Evolutionary conservation across 2,888 invertebrate species (phyloP).

Genomic region (Eulithis prunata): DNA sequence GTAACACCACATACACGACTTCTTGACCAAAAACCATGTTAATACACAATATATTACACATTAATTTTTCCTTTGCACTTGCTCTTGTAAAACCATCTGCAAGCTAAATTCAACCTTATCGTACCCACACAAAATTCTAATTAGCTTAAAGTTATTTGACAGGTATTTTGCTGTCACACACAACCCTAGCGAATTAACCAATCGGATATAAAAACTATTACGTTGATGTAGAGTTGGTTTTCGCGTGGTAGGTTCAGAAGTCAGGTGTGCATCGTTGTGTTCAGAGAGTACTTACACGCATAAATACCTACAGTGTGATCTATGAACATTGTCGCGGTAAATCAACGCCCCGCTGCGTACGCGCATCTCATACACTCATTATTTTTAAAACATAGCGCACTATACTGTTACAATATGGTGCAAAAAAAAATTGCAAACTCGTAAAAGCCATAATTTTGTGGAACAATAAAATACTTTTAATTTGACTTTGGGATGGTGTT

Average conservation of each 20-base stretch:
- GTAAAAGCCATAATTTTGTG: constrained; percentile 32
- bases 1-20: constrained; percentile 35
- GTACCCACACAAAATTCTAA: constrained; percentile 26
- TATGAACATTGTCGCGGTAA: constrained; percentile 60
- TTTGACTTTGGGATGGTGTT: constrained; percentile 19
- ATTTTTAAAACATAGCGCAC: constrained; percentile 69
- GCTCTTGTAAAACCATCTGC: constrained; percentile 23
- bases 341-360: constrained; percentile 58
- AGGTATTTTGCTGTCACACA: constrained; percentile 20
- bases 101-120: constrained; percentile 29
- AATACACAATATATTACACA: constrained; percentile 41
- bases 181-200: constrained; percentile 10
- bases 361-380: constrained; percentile 56
- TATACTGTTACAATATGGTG: constrained; percentile 59
- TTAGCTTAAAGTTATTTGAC: constrained; percentile 30
- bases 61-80: constrained; percentile 38
- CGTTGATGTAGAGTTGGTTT: constrained; percentile 9
- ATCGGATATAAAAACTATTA: background rate
- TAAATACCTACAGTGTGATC: constrained; percentile 60
- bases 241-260: constrained; percentile 12
- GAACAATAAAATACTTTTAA: constrained; percentile 27
- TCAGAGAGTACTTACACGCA: constrained; percentile 48
- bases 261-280: constrained; percentile 35
- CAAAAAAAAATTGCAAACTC: constrained; percentile 55
- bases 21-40: constrained; percentile 42